Base-by-base conservation (phyloP, 2,797 vertebrate species). In the Sebastes steindachneri region DNA sequence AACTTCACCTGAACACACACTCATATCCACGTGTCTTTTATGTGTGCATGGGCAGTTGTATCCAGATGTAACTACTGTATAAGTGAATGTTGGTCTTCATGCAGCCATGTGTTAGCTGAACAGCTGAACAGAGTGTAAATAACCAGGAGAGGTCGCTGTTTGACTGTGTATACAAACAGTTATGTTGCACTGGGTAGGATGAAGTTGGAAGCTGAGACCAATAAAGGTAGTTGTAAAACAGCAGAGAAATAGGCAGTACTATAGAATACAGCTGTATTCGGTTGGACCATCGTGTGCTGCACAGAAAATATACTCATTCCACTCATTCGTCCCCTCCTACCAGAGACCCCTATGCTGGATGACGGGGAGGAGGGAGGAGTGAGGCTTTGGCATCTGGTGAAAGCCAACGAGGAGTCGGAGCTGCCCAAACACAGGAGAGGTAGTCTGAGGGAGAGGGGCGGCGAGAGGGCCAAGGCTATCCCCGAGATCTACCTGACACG, bases 401-500 rank as follows among this genome's bases (percentile, higher is more conserved):
- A 99, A 84, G 97, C 97, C 21, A 97, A 90, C 2, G 98, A 99
- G 86, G 98, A 99, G 80, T 95, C 98, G 0, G 98, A 99, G 79
- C 95, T 97, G 9, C 97, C 97, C 59, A 97, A 97, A 72, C 97
- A 97, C 77, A 94, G 98, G 41, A 95, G 97, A 55, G 98, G 98
- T 65, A 99, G 98, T 82, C 64, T 98, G 74, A 96, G 97, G 81
- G 98, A 99, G 89, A 94, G 97, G 0, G 98, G 97, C 28, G 95
- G 97, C 12, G 98, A 99, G 86, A 90, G 98, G 73, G 97, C 98
- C 88, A 99, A 99, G 92, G 98, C 98, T 60, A 99, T 99, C 85
- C 98, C 98, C 0, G 98, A 99, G 92, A 99, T 99, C 93, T 99
- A 99, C 89, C 96, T 99, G 92, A 99, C 98, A 4, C 96, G 98